Conservation (phyloP, 2,888 invertebrate genomes). For the Pyrrhia umbra region DNA sequence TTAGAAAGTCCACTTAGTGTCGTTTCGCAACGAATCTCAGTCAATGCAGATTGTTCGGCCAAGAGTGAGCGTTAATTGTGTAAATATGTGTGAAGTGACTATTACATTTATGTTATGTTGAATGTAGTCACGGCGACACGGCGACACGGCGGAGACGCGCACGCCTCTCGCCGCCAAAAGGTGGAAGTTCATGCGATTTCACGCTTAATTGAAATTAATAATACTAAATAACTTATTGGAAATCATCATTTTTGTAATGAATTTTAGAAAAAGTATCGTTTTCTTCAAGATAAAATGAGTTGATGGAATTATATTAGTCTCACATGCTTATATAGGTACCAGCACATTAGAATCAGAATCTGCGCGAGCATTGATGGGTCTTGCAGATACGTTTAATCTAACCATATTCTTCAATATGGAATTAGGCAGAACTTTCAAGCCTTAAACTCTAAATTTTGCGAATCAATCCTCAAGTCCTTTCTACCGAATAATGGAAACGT, state of each 20-base stretch:
- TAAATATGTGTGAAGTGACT: slow-evolving; percentile 40
- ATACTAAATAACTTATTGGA: slow-evolving; percentile 57
- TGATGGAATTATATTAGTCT: background rate
- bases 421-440: no score
- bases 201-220: slow-evolving; percentile 56
- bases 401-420: no score
- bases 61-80: slow-evolving; percentile 54
- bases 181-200: slow-evolving; percentile 60
- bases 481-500: slow-evolving; percentile 13
- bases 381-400: no score
- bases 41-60: slow-evolving; percentile 39
- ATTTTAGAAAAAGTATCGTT: slow-evolving; percentile 9
- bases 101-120: slow-evolving; percentile 39
- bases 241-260: slow-evolving; percentile 53
- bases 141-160: slow-evolving; percentile 22
- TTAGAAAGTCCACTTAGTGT: slow-evolving; percentile 50
- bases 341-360: no score
- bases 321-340: no score
- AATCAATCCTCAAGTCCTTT: background rate
- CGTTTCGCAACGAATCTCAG: slow-evolving; percentile 50
- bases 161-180: slow-evolving; percentile 38
- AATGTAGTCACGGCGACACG: slow-evolving; percentile 26
- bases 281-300: background rate
- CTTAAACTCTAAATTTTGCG: no score
- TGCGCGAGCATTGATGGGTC: background rate